phyloP scores from a whole-genome alignment of 2,888 invertebrate genomes.

The Lottia scabra region DNA sequence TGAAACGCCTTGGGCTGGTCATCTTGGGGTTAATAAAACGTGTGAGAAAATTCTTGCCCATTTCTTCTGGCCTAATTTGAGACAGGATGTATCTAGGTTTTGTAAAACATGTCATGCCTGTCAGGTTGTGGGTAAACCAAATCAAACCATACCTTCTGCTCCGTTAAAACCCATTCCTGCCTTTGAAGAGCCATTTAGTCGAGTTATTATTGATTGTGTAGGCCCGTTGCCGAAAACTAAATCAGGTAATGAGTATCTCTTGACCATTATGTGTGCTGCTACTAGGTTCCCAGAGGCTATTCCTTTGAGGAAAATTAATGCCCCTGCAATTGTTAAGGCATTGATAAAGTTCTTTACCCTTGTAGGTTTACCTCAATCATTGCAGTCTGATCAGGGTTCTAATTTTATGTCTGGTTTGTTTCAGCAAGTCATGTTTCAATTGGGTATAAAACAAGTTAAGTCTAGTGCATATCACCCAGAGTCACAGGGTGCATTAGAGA shows the following conservation, averaged over 20 bases:
- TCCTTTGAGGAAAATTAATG: slow-evolving; percentile 38
- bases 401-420: slow-evolving; percentile 37
- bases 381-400: slow-evolving; percentile 37
- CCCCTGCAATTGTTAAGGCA: slow-evolving; percentile 31
- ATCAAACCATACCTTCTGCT: slow-evolving; percentile 23
- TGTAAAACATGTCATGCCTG: slow-evolving; percentile 26
- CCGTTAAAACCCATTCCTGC: slow-evolving; percentile 24
- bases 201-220: slow-evolving; percentile 31
- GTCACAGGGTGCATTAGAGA: slow-evolving; percentile 17
- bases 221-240: slow-evolving; percentile 30
- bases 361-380: slow-evolving; percentile 30
- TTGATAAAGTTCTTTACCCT: slow-evolving; percentile 32
- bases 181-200: slow-evolving; percentile 27
- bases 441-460: slow-evolving; percentile 12
- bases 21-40: slow-evolving; percentile 30
- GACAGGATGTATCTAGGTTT: slow-evolving; percentile 18
- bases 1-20: slow-evolving; percentile 25
- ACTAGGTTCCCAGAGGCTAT: slow-evolving; percentile 39
- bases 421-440: slow-evolving; percentile 28
- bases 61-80: slow-evolving; percentile 30
- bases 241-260: slow-evolving; percentile 27
- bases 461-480: slow-evolving; percentile 13
- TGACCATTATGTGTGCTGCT: slow-evolving; percentile 29
- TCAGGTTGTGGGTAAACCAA: slow-evolving; percentile 26
- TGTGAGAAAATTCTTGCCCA: slow-evolving; percentile 14